Base-by-base conservation (phyloP, 2,888 invertebrate genomes). In the Pimpla rufipes region DNA sequence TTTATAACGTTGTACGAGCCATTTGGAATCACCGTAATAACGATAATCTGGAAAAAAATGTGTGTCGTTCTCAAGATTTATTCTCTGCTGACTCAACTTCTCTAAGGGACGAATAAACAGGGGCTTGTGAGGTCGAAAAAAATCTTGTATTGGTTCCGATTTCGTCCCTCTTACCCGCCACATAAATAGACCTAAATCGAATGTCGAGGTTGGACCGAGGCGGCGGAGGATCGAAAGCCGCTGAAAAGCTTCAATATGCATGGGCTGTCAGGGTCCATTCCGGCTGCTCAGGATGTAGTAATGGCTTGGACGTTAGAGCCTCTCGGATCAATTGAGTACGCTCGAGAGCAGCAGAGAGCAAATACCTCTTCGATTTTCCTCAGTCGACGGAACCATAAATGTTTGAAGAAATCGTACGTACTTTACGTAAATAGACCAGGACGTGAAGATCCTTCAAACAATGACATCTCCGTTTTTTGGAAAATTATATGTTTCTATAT, bases 161-260 rank as follows among this genome's bases (percentile, higher is more conserved):
- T 21, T 40, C 40, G 16, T 21, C n/a, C 4, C n/a, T 21, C 21
- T 16, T 55, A 11, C 1, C 18, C 18, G 18, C 10, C 2, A 29
- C 13, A 13, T 35, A 23, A 66, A 29, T 29, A 29, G 45, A 1
- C 8, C 8, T 13, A 11, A 37, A 16, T 45, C 35, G 71, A 21
- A 64, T 45, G 13, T 35, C 62, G 18, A n/a, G 52, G 57, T 57
- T 11, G 70, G 55, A 67, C 21, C 18, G 21, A 18, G 78, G 52
- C 13, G 42, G 45, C 42, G 35, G 47, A 62, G 50, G 62, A 67
- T 57, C 40, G 40, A 37, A 40, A 79, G 73, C 42, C 55, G 18
- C 59, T 67, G 78, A 68, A 62, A 73, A 52, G 47, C 71, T 78
- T 85, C 81, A 85, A 85, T 81, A 83, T 85, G 81, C 75, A 85